phyloP scores from a whole-genome alignment of 2,113 vertebrate genomes.

The Chlamydotis undulata region DNA sequence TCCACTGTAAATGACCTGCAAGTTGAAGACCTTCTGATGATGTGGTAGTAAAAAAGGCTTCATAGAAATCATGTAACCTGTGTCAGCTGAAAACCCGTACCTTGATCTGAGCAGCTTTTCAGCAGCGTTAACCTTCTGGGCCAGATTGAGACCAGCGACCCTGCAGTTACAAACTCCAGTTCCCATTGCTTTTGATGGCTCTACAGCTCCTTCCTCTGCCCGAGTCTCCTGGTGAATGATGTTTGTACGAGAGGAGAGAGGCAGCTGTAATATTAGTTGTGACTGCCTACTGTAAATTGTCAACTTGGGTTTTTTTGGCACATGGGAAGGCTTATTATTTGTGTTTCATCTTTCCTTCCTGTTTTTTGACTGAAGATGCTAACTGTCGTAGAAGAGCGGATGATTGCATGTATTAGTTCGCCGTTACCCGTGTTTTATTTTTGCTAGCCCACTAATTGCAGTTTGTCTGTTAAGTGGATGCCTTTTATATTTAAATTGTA shows the following conservation, averaged over 20 bases:
- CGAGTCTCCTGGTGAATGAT: not conserved
- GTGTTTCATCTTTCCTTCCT: not conserved
- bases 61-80: not conserved
- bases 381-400: not conserved
- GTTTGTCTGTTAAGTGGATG: not conserved
- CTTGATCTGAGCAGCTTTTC: not conserved
- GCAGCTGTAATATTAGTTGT: not conserved
- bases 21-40: not conserved
- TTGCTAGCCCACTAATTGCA: conserved; percentile 7
- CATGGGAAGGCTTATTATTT: not conserved
- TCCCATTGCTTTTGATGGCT: not conserved
- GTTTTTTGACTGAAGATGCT: not conserved
- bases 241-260: not conserved
- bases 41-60: not conserved
- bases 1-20: not conserved
- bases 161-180: not conserved
- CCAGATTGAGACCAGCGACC: not conserved
- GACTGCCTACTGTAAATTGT: not conserved
- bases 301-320: rapidly evolving
- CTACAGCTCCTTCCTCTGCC: not conserved
- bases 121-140: not conserved
- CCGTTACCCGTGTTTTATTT: not conserved
- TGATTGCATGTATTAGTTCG: not conserved
- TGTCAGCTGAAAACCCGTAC: not conserved
- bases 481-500: conserved; percentile 4